Evolutionary conservation across 2,797 vertebrate species (phyloP).

Genomic region (Morelia viridis): DNA sequence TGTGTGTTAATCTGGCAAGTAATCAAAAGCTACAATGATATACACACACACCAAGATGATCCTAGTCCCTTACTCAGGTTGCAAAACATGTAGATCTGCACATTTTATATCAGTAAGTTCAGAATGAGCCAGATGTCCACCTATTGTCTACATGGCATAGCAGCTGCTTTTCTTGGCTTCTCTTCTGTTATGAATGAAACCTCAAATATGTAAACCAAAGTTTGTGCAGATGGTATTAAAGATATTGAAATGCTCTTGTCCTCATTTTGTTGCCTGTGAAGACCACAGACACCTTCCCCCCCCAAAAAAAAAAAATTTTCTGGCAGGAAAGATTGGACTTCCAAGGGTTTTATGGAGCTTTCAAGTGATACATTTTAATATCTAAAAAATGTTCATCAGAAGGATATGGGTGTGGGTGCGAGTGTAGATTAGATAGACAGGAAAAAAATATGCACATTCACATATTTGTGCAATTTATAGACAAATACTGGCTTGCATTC

Average conservation of each 20-base stretch:
- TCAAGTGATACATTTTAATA: not conserved
- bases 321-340: not conserved
- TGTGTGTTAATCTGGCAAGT: not conserved
- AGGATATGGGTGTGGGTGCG: not conserved
- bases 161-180: conserved; percentile 20
- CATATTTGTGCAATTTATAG: not conserved
- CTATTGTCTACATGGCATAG: conserved; percentile 9
- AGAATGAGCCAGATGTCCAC: not conserved
- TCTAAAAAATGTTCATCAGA: not conserved
- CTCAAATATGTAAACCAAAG: conserved; percentile 27
- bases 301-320: not conserved
- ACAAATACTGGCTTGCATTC: not conserved
- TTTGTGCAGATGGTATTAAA: conserved; percentile 17
- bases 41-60: not conserved
- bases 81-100: conserved; percentile 10
- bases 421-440: not conserved
- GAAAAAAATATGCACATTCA: not conserved
- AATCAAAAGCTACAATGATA: conserved; percentile 13
- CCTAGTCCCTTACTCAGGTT: not conserved
- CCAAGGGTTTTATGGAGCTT: not conserved
- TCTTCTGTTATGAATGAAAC: conserved; percentile 33
- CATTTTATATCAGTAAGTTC: conserved; percentile 2
- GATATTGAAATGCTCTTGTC: conserved; percentile 14
- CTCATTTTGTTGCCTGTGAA: not conserved
- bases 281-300: not conserved